Base-by-base conservation (phyloP, 2,113 vertebrate species). In the Coregonus clupeaformis region DNA sequence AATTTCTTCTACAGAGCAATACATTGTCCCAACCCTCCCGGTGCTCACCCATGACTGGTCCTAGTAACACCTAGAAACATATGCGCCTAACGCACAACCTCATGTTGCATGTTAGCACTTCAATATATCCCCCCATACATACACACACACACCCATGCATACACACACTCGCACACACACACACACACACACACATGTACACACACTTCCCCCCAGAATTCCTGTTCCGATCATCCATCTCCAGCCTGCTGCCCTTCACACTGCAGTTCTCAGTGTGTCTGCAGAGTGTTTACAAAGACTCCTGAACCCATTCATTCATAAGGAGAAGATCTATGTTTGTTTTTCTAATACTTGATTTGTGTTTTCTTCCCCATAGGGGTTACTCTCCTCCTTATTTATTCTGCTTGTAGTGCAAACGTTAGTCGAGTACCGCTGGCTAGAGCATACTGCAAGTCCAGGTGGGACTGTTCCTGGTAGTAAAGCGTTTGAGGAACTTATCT, bases 21-120 rank as follows among this genome's bases (percentile, higher is more conserved):
- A 45, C 24, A 85, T 42, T 42, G 4, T 52, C 49, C 49, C 13
- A 78, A 70, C 78, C 7, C 62, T 69, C 60, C 16, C 20, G 72
- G 7, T 30, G 25, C 25, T 11, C 9, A 27, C 30, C n/a, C 27
- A 2, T n/a, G 57, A 70, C 36, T 42, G 36, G 36, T 71, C 73
- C 82, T 82, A 52, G 49, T 52, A 52, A 57, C 3, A 65, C 49
- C 69, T 81, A 29, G 82, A 68, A 81, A 77, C 74, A 36, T n/a
- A n/a, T 55, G 68, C 77, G 69, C 27, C 24, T 14, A 30, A 25
- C 3, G 29, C 14, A 29, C 2, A 65, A 29, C 63, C 63, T 29
- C 63, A 2, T 25, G 24, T 13, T 5, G 22, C 63, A 62, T 24
- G 60, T n/a, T n/a, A 27, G 25, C 24, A 29, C 14, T 27, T 27